Evolutionary conservation across 2,797 vertebrate species (phyloP).

Genomic region (Rousettus madagascariensis): DNA sequence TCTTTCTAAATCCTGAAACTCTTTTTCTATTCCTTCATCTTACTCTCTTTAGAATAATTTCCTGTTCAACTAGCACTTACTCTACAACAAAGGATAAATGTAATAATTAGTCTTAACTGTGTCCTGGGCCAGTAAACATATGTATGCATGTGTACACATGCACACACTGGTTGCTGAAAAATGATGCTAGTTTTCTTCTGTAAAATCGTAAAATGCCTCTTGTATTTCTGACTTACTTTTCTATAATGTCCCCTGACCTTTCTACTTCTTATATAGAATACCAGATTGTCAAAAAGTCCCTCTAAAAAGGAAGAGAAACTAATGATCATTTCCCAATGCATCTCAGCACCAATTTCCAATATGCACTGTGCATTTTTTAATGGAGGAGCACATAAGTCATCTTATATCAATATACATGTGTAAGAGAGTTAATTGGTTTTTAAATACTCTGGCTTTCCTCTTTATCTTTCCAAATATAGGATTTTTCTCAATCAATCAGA

Average conservation of each 20-base stretch:
- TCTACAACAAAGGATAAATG: background rate
- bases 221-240: background rate
- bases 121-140: background rate
- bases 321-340: background rate
- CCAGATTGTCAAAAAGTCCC: background rate
- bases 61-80: background rate
- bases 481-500: background rate
- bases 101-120: background rate
- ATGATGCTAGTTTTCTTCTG: background rate
- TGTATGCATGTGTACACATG: background rate
- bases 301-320: slow-evolving; percentile 9
- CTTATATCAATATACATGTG: background rate
- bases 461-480: slow-evolving; percentile 32
- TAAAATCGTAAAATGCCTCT: background rate
- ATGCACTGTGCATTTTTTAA: background rate
- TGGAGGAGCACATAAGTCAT: background rate
- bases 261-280: slow-evolving; percentile 11
- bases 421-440: slow-evolving; percentile 25
- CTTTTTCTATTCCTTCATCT: background rate
- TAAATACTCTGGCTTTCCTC: slow-evolving; percentile 30
- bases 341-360: background rate
- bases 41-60: slow-evolving; percentile 24
- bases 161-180: background rate
- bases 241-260: background rate
- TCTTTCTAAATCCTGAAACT: background rate